phyloP scores from a whole-genome alignment of 2,888 invertebrate genomes.

The Anticlea derivata region DNA sequence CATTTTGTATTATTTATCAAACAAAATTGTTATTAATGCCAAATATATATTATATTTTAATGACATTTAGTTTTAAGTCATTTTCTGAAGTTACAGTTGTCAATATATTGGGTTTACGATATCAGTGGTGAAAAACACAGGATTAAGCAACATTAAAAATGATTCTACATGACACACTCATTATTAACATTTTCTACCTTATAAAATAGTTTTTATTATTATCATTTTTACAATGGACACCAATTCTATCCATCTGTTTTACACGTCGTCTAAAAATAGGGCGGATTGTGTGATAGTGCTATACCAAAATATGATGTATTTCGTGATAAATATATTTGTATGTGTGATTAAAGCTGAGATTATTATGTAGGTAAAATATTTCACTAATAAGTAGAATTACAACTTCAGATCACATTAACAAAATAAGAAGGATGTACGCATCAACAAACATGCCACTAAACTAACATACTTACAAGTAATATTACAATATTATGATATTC shows the following conservation, averaged over 20 bases:
- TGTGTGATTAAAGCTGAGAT: slow-evolving; percentile 68
- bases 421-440: slow-evolving; percentile 62
- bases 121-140: slow-evolving; percentile 16
- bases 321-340: slow-evolving; percentile 65
- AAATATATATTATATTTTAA: no score
- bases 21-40: no score
- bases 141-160: slow-evolving; percentile 30
- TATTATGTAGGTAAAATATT: slow-evolving; percentile 50
- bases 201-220: slow-evolving; percentile 18
- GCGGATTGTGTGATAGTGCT: slow-evolving; percentile 75
- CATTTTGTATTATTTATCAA: no score
- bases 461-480: slow-evolving; percentile 63
- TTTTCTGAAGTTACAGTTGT: no score
- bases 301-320: slow-evolving; percentile 59
- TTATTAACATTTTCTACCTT: slow-evolving; percentile 21
- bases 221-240: slow-evolving; percentile 46
- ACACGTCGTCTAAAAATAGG: slow-evolving; percentile 74
- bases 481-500: slow-evolving; percentile 62
- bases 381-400: slow-evolving; percentile 49
- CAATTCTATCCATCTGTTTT: slow-evolving; percentile 40
- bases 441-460: slow-evolving; percentile 69
- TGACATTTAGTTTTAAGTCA: no score
- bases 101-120: slow-evolving; percentile 16
- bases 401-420: slow-evolving; percentile 82
- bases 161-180: slow-evolving; percentile 36